Base-by-base conservation (phyloP, 2,888 invertebrate species). In the Dione juno region DNA sequence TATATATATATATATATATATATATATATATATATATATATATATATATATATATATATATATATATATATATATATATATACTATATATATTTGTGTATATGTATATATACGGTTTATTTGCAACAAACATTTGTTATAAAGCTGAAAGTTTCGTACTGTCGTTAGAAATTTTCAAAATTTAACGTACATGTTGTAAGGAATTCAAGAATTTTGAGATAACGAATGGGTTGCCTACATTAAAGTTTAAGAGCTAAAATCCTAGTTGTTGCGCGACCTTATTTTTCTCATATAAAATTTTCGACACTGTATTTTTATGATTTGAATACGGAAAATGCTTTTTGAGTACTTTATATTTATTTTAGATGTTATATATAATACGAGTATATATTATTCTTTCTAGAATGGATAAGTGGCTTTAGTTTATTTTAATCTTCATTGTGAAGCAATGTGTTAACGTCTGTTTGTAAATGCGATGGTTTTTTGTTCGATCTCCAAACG, bases 51-150 rank as follows among this genome's bases (percentile, higher is more conserved):
- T 28, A 28, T 5, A 28, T 28, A 28, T 28, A 14, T 35, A 35
- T 37, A 19, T 19, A 19, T 19, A 50, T 76, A 77, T 76, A 77
- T n/a, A n/a, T n/a, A n/a, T n/a, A n/a, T n/a, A n/a, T n/a, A n/a
- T n/a, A n/a, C n/a, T n/a, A n/a, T n/a, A 28, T 28, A 28, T 28
- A 5, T 28, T 3, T 5, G 5, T 28, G 5, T 28, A 14, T 35
- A 35, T 37, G 19, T 19, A 19, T 19, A 50, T 76, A 77, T 76
- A 77, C 76, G 73, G 74, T 79, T 76, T 79, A 78, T 77, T 78
- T 75, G 75, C 75, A 75, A 76, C 77, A 75, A 78, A 76, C 78
- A 78, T 77, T 75, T 74, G 74, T 75, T 74, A 76, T 74, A 72
- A 67, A 71, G 58, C 41, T 59, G 67, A 54, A 73, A 75, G 76